phyloP scores from a whole-genome alignment of 2,888 invertebrate genomes.

The Elmis aenea region DNA sequence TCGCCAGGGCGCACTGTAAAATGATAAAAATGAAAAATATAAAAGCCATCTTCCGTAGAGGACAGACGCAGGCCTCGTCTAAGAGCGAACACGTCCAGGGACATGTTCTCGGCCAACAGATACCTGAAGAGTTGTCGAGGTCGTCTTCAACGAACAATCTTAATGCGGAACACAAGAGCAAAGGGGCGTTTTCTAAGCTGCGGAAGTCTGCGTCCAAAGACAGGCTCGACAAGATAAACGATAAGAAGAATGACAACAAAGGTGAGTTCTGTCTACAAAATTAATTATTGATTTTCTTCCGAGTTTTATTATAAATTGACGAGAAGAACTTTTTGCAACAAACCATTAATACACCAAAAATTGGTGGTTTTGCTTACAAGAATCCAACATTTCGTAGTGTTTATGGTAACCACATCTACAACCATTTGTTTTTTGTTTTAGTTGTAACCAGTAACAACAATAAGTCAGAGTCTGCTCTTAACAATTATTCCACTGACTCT shows the following conservation, averaged over 20 bases:
- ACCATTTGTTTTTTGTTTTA: constrained; percentile 12
- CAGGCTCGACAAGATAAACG: constrained; percentile 35
- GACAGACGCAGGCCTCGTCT: constrained; percentile 52
- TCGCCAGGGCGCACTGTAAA: no score
- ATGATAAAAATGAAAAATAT: constrained; percentile 78
- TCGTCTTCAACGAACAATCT: constrained; percentile 63
- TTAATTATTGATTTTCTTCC: no score
- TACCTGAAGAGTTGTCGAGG: constrained; percentile 49
- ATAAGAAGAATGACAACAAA: constrained; percentile 37
- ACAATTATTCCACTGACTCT: constrained; percentile 23
- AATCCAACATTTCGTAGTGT: no score
- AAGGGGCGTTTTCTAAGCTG: constrained; percentile 46
- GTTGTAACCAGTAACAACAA: constrained; percentile 39
- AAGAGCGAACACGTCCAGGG: constrained; percentile 50
- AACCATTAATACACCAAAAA: no score
- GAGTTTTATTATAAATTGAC: no score
- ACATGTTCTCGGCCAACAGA: constrained; percentile 26
- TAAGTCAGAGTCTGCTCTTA: constrained; percentile 31
- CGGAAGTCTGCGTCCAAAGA: constrained; percentile 47
- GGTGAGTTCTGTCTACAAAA: constrained; percentile 23
- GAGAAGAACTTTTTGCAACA: no score
- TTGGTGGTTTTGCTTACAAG: no score
- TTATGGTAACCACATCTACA: neutral
- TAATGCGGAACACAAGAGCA: constrained; percentile 56
- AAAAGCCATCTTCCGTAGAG: constrained; percentile 88